Evolutionary conservation across 2,113 vertebrate species (phyloP).

Genomic region (Microcebus ravelobensis): DNA sequence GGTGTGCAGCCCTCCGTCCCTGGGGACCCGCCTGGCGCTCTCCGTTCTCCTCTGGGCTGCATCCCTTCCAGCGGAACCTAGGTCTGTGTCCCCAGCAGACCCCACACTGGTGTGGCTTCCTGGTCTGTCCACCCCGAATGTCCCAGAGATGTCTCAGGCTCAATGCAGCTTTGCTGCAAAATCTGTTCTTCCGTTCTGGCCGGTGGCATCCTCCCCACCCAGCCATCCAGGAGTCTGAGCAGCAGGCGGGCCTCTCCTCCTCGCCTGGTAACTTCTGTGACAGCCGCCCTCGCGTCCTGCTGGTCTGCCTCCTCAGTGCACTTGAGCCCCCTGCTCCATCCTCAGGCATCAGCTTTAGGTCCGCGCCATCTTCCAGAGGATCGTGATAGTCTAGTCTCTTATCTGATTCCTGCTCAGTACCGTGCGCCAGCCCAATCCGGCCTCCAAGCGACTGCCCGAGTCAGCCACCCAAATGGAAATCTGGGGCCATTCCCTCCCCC

Average conservation of each 20-base stretch:
- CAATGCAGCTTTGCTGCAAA: no score
- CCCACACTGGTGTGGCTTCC: fast-evolving
- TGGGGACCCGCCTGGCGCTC: fast-evolving
- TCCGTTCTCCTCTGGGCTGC: background rate
- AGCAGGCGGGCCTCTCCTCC: background rate
- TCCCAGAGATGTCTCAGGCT: background rate
- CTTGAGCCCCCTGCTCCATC: background rate
- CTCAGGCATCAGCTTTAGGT: fast-evolving
- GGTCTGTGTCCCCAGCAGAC: no score
- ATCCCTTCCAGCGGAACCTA: no score
- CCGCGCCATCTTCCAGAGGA: fast-evolving
- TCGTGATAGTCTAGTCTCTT: background rate
- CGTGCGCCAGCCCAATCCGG: no score
- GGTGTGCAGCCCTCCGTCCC: no score
- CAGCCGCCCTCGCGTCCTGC: background rate
- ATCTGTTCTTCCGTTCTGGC: background rate
- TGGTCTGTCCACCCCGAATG: background rate
- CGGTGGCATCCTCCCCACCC: fast-evolving
- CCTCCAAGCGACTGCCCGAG: background rate
- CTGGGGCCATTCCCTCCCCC: background rate
- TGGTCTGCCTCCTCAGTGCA: background rate
- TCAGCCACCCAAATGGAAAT: background rate
- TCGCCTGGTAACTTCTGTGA: no score
- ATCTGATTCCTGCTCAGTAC: background rate
- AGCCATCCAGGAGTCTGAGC: background rate